Base-by-base conservation (phyloP, 2,797 vertebrate genomes). In the Lindbergichthys nudifrons region DNA sequence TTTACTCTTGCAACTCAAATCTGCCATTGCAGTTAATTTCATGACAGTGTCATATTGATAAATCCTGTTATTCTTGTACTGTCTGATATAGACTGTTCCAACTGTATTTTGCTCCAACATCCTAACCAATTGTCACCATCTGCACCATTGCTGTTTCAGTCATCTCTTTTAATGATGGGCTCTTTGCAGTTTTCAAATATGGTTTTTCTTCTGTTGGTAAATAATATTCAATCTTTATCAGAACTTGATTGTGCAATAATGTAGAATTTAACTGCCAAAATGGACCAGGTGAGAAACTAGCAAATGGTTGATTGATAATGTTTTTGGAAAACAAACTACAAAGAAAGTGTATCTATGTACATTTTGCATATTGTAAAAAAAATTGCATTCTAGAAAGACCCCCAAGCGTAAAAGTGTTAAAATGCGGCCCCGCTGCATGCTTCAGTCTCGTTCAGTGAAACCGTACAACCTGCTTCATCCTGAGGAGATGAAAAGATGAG, bases 401-500 rank as follows among this genome's bases (percentile, higher is more conserved):
- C n/a, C 39, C 5, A 16, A 64, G 47, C 2, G 3, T 57, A 36
- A 36, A 36, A 7, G 3, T 57, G 14, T 54, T 59, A 1, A 67
- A 73, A 2, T 45, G 5, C 21, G 52, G 10, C n/a, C 16, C 11
- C 7, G 12, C 9, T 47, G 3, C 16, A 18, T 11, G 6, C 51
- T 45, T 3, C 41, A 13, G 10, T 70, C 23, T 51, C 10, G 5
- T n/a, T 57, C 45, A 54, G 14, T 13, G 16, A 50, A 46, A 41
- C n/a, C 14, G 48, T 18, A 1, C 42, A 51, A 26, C 58, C 62
- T 47, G 45, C 52, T 16, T 16, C 45, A 19, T 57, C 16, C 46
- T 23, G 64, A 57, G 8, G 18, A 66, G 39, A 71, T 43, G 61
- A 63, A 21, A 39, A 75, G 69, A 80, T 16, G 60, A 77, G 58